These are phyloP conservation scores for Drosophila busckii DNA, from an alignment of 1,140 invertebrate species.

Conservation along the genomic window DNA sequence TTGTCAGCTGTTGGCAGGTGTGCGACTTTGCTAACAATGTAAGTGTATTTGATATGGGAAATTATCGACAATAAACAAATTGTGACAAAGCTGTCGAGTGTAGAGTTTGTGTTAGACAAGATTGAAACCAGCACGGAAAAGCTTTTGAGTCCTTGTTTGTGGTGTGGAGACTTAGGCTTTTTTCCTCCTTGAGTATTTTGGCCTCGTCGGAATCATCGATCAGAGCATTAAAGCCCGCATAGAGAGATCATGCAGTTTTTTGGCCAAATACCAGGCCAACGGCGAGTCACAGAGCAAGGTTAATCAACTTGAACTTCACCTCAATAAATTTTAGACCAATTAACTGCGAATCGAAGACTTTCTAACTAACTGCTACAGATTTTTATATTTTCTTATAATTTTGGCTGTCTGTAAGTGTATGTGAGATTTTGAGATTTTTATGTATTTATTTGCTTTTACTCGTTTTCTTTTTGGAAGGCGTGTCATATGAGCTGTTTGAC, in stretches of 20 bases:
- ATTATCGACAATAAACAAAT: too few relatives aligned
- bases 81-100: slow-evolving; percentile 81
- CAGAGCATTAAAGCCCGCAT: slow-evolving; percentile 86
- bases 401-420: neutral
- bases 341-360: neutral
- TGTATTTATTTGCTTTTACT: neutral
- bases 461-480: neutral
- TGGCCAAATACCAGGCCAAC: slow-evolving; percentile 86
- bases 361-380: too few relatives aligned
- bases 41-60: too few relatives aligned
- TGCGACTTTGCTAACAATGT: too few relatives aligned
- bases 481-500: slow-evolving; percentile 30
- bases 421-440: neutral
- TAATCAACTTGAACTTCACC: slow-evolving; percentile 4
- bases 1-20: too few relatives aligned
- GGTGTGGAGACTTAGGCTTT: slow-evolving; percentile 80
- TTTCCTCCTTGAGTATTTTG: slow-evolving; percentile 86
- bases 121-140: slow-evolving; percentile 9
- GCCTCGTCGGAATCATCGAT: slow-evolving; percentile 83
- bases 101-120: neutral
- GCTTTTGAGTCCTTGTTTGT: slow-evolving; percentile 16
- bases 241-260: slow-evolving; percentile 87
- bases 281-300: slow-evolving; percentile 87
- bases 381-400: slow-evolving; percentile 27
- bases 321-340: slow-evolving; percentile 3